These are phyloP conservation scores for Girardinus metallicus DNA, from an alignment of 2,797 vertebrate species.

Conservation along the genomic window DNA sequence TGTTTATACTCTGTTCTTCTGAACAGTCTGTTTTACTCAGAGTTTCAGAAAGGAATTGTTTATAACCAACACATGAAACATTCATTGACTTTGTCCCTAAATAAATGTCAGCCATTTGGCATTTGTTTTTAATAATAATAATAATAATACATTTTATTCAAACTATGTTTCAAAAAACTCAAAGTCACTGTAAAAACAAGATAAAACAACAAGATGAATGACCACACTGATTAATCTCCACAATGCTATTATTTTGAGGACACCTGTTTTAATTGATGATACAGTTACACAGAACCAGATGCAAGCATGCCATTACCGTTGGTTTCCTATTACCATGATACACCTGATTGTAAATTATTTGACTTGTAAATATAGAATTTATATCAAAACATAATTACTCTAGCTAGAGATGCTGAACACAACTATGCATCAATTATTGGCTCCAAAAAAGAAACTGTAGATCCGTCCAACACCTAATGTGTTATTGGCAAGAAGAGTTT, in stretches of 20 bases:
- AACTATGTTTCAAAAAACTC: too few relatives aligned
- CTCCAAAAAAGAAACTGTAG: neutral
- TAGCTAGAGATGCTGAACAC: neutral
- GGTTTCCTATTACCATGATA: neutral
- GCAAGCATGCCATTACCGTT: neutral
- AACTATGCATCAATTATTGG: neutral
- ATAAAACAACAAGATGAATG: neutral
- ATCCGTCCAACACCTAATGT: neutral
- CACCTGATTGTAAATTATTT: neutral
- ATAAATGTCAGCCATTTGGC: neutral
- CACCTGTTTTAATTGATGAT: neutral
- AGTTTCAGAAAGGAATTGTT: neutral
- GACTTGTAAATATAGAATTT: neutral
- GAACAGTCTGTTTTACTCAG: neutral
- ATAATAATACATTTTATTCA: neutral
- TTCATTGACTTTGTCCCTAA: neutral
- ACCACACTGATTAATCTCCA: neutral
- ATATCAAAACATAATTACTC: neutral
- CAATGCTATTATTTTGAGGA: neutral
- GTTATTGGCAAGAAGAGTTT: conserved; percentile 2
- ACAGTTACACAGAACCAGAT: neutral
- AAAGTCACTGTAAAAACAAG: too few relatives aligned
- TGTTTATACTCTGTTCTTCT: neutral
- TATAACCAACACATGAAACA: neutral
- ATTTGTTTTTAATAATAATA: neutral